A percentile compares a stretch with the other conserved stretches of the same genome.
These are phyloP conservation scores for Coregonus ussuriensis DNA, from an alignment of 2,797 vertebrate species.

Conservation along the genomic window DNA sequence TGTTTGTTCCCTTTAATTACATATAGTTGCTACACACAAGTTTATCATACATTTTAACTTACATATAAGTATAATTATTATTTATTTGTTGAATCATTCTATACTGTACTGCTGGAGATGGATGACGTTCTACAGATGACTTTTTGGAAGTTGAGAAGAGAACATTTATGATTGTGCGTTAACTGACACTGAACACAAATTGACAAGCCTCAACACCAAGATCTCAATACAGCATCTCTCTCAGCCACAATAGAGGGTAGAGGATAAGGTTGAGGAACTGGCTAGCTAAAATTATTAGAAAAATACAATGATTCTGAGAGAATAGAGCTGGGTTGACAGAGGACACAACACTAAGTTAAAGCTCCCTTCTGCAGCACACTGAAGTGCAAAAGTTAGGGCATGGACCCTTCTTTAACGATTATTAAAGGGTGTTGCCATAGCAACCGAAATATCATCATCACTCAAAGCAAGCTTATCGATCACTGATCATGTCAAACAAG, in stretches of 20 bases:
- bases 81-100: not conserved
- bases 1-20: not conserved
- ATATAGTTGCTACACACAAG: slow-evolving; percentile 1
- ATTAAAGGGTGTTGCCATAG: slow-evolving; percentile 29
- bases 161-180: slow-evolving; percentile 20
- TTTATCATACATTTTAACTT: not conserved
- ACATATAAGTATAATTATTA: not conserved
- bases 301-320: slow-evolving; percentile 5
- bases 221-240: slow-evolving; percentile 6
- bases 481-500: slow-evolving; percentile 5
- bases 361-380: slow-evolving; percentile 9
- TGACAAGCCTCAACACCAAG: slow-evolving; percentile 25
- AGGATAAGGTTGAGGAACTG: slow-evolving; percentile 20
- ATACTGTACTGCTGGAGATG: not conserved
- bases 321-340: slow-evolving; percentile 7
- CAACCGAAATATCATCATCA: slow-evolving; percentile 14
- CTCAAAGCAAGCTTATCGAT: slow-evolving; percentile 25
- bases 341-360: slow-evolving; percentile 20
- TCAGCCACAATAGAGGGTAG: slow-evolving; percentile 11
- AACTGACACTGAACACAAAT: not conserved
- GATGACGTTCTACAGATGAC: not conserved
- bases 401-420: slow-evolving; percentile 12
- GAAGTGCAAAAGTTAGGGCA: slow-evolving; percentile 20
- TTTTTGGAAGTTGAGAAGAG: not conserved
- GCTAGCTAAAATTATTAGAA: slow-evolving; percentile 18